Base-by-base conservation (phyloP, 2,113 vertebrate species). In the Cyphomyrus discorhynchus region DNA sequence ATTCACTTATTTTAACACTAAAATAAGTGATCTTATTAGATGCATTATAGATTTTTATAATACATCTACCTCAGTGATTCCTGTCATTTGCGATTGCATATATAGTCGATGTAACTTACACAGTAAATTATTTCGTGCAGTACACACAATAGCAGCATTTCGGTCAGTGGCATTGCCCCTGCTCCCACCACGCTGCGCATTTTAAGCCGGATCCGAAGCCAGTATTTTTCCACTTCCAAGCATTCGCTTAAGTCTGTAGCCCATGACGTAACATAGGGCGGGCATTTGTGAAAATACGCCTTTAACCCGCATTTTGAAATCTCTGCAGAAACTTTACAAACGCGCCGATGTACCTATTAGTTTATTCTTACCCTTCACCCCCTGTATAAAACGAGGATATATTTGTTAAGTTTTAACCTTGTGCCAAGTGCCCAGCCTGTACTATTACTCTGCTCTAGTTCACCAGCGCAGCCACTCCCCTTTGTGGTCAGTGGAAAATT, bases 401-500 rank as follows among this genome's bases (percentile, higher is more conserved):
- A 3, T 80, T 88, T 89, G 89, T 80, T 53, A 66, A n/a, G 85
- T 80, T 80, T 80, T 80, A 80, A 80, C 90, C 94, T 93, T 93
- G 92, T 95, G 93, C 94, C 86, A 93, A 93, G 94, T 95, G 91
- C 92, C 92, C 74, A 92, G 93, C 93, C 86, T 93, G 93, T 52
- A 62, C 90, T 89, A 46, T 49, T 82, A 89, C 88, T 85, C 53
- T 53, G 47, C 85, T 53, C 49, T 6, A 49, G 39, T 47, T 52
- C 31, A 53, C 50, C 50, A 53, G 80, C 86, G 27, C 95, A 95
- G 95, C 96, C 96, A 96, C 96, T 92, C 96, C 96, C 96, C 96
- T 96, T 95, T 94, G 94, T 94, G 95, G 96, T 95, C 95, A 95
- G 96, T 96, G 96, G 96, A 96, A 96, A 96, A 96, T 96, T 96